Evolutionary conservation across 2,113 vertebrate genomes (phyloP).

Genomic region (Zosterops borbonicus): DNA sequence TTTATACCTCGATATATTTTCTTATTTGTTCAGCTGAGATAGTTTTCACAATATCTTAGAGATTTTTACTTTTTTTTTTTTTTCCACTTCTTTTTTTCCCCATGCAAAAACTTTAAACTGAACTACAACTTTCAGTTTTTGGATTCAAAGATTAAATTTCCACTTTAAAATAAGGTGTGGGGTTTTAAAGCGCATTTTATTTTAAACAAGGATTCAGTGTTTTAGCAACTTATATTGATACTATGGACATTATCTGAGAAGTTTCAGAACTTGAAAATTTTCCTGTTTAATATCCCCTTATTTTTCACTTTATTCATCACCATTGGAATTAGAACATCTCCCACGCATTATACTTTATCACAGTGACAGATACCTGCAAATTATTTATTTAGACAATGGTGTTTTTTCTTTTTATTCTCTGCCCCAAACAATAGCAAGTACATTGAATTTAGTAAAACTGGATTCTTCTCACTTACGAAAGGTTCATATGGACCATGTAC

Average conservation of each 20-base stretch:
- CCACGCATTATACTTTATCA: background rate
- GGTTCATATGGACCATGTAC: background rate
- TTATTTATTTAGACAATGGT: background rate
- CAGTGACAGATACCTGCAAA: background rate
- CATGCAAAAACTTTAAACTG: background rate
- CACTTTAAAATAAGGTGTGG: background rate
- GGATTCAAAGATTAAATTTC: background rate
- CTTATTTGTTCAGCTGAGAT: background rate
- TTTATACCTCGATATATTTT: background rate
- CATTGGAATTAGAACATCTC: background rate
- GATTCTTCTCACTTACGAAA: background rate
- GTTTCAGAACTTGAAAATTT: background rate
- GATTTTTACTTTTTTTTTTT: background rate
- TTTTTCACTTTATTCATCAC: background rate
- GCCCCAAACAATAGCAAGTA: background rate
- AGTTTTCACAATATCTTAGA: background rate
- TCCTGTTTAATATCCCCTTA: background rate
- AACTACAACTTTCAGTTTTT: background rate
- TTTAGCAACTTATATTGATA: background rate
- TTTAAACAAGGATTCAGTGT: background rate
- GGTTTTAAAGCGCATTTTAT: background rate
- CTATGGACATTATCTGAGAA: background rate
- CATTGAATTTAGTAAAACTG: background rate
- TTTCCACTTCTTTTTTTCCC: background rate
- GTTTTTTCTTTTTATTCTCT: background rate